phyloP scores from a whole-genome alignment of 2,113 vertebrate genomes.

The Ophiodon elongatus region DNA sequence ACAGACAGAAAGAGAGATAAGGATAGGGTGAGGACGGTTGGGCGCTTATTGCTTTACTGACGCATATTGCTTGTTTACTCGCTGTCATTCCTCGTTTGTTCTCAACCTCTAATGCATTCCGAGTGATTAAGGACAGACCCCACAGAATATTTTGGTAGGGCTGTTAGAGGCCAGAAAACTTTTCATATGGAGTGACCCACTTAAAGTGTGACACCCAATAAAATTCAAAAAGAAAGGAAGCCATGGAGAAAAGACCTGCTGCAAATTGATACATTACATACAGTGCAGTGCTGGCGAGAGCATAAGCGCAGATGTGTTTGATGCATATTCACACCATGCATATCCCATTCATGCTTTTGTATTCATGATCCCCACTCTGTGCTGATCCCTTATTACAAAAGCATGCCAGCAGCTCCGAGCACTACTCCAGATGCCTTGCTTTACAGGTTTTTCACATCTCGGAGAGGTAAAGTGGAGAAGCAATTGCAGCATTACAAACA shows the following conservation, averaged over 20 bases:
- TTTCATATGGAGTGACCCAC: slow-evolving; percentile 63
- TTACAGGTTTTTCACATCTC: slow-evolving; percentile 64
- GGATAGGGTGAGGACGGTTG: slow-evolving; percentile 21
- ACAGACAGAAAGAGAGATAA: slow-evolving; percentile 25
- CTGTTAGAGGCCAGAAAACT: slow-evolving; percentile 51
- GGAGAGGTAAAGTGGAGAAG: slow-evolving; percentile 50
- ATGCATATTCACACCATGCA: slow-evolving; percentile 68
- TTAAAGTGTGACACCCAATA: slow-evolving; percentile 55
- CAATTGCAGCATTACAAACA: slow-evolving; percentile 42
- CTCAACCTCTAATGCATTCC: slow-evolving; percentile 53
- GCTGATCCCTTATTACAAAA: slow-evolving; percentile 67
- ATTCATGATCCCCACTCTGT: slow-evolving; percentile 68
- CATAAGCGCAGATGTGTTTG: slow-evolving; percentile 59
- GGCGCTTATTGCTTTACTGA: slow-evolving; percentile 74
- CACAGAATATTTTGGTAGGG: slow-evolving; percentile 41
- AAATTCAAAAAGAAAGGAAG: slow-evolving; percentile 48
- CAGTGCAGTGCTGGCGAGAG: slow-evolving; percentile 13
- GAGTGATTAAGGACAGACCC: slow-evolving; percentile 57
- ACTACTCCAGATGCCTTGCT: slow-evolving; percentile 56
- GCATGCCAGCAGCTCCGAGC: slow-evolving; percentile 56
- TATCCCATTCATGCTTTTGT: slow-evolving; percentile 73
- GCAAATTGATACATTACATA: slow-evolving; percentile 31
- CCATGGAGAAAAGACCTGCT: slow-evolving; percentile 28
- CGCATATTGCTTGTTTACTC: slow-evolving; percentile 77
- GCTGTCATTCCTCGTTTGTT: slow-evolving; percentile 59